These are phyloP conservation scores for Dipodomys merriami DNA, from an alignment of 2,113 vertebrate genomes.

Conservation along the genomic window DNA sequence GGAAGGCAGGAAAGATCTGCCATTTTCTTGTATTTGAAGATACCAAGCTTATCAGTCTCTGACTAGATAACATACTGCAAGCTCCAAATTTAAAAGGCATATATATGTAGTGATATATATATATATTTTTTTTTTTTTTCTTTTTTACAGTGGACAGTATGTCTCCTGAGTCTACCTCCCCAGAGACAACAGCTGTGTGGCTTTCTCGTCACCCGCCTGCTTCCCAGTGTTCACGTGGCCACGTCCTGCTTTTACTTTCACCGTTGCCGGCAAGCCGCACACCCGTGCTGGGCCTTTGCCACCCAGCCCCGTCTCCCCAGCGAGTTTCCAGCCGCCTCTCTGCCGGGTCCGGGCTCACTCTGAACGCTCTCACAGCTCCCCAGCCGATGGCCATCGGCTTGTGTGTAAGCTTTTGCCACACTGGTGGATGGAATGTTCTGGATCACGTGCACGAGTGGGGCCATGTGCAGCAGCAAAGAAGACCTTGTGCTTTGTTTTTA, in stretches of 20 bases:
- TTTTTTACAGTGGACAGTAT: neutral
- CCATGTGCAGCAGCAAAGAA: neutral
- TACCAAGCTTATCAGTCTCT: neutral
- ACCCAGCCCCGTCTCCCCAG: neutral
- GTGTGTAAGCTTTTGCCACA: neutral
- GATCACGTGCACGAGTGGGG: neutral
- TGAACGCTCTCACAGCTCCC: neutral
- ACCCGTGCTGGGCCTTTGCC: neutral
- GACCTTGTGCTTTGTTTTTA: neutral
- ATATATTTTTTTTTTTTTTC: no score
- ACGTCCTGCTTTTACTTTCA: neutral
- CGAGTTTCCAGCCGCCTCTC: no score
- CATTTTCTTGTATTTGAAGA: slow-evolving; percentile 19
- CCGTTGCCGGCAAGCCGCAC: neutral
- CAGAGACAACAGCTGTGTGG: neutral
- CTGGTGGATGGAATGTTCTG: neutral
- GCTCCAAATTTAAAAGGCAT: neutral
- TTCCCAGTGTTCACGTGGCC: neutral
- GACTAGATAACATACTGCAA: neutral
- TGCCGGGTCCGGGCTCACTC: neutral
- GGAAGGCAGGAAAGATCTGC: neutral
- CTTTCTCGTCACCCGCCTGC: neutral
- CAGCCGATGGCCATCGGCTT: neutral
- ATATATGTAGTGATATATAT: no score
- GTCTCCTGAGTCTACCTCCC: neutral